Base-by-base conservation (phyloP, 2,888 invertebrate genomes). In the Campopleginae sp. region DNA sequence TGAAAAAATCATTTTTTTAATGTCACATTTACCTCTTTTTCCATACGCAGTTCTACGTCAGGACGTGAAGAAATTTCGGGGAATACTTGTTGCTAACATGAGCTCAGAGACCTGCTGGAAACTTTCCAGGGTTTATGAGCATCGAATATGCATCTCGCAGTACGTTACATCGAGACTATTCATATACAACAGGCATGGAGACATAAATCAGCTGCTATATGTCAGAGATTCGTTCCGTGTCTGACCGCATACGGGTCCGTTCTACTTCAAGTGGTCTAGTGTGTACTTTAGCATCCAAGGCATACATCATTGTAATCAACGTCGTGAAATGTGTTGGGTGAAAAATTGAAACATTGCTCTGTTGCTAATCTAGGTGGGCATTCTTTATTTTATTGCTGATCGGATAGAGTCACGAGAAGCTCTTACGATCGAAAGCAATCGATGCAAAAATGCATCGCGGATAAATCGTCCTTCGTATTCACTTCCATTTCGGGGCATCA, bases 61-160 rank as follows among this genome's bases (percentile, higher is more conserved):
- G 5, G 27, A 17, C 27, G 58, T 66, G 38, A 65, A 82, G 42
- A 54, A 80, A 63, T 61, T n/a, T 76, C 58, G 58, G 72, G 71
- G 48, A 58, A 70, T 80, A 90, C 90, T 90, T 90, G 90, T 90
- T 90, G 90, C 89, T 86, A 86, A 83, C 83, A 80, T 76, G 72
- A 72, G 72, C 71, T 68, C 68, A 70, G 78, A 78, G 84, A 77
- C 80, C 72, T 82, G 63, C 82, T 90, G 89, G 90, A 90, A 85
- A n/a, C 76, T 76, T 86, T 90, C 90, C 90, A 90, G 86, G 72
- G 83, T 80, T 87, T 84, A 86, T 82, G 70, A 76, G 63, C 72
- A 44, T 51, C 46, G 66, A n/a, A 77, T 80, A 61, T 71, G 65
- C 66, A 68, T 70, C 58, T 44, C 19, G 72, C 48, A 63, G 66